Evolutionary conservation across 2,797 vertebrate genomes (phyloP), one percentile per base, ranked within the genome.

Genomic region (Cryptoblepharus egeriae): DNA sequence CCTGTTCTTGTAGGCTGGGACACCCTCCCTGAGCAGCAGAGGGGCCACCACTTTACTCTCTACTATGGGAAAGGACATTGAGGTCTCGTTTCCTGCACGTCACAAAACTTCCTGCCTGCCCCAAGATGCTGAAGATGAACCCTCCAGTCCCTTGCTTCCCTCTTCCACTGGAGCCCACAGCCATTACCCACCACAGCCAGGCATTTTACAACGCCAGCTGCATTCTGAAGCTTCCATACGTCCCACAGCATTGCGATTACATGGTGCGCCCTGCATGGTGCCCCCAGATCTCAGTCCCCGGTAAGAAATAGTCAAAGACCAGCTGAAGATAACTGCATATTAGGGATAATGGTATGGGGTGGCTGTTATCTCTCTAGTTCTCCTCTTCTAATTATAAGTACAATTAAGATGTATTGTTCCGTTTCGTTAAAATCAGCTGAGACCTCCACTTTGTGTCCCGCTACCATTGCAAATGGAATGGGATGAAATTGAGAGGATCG

Each of bases 241-340:
- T 84, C 80, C 75, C 78, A 93, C 68, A 42, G 77, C 72, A 0
- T 88, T 94, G 72, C 91, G 37, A 63, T 88, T 94, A 32, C 92
- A 92, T 28, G 35, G 83, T 1, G 63, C 91, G 78, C 75, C 92
- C 18, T 93, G 91, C 88, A 92, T 81, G 26, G 90, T 89, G 37
- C 90, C 93, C 72, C 92, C 93, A 0, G 93, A 95, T 42, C 89
- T 95, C 65, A 95, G 94, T 67, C 94, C 94, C 77, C 94, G 94
- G 94, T 95, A 79, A 93, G 86, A 10, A 18, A 75, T 18, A 20
- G 37, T 9, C 5, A 65, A 24, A 28, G 32, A 15, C 37, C 5
- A 55, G 45, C 3, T 13, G 63, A 28, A 49, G 4, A 10, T n/a
- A 57, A 18, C 12, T 22, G 10, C 4, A 49, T 26, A 63, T 35